These are phyloP conservation scores for Tachina fera DNA, from an alignment of 2,888 invertebrate genomes.

Conservation along the genomic window DNA sequence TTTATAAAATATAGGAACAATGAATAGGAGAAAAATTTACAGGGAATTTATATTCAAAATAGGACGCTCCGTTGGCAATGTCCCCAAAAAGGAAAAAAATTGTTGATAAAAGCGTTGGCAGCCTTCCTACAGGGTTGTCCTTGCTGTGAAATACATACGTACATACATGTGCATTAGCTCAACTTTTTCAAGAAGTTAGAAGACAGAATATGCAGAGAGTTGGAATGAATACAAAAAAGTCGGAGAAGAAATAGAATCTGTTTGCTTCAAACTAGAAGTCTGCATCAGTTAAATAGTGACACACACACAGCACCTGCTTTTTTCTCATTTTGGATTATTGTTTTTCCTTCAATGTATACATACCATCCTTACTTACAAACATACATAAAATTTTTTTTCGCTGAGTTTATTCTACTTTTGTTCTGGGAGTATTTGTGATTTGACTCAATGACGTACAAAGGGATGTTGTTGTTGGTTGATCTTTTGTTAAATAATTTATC, in stretches of 20 bases:
- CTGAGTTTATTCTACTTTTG: slow-evolving; percentile 18
- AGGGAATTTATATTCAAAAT: too few species aligned
- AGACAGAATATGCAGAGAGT: neutral
- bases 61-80: too few species aligned
- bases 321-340: neutral
- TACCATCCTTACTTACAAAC: too few species aligned
- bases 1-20: too few species aligned
- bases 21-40: too few species aligned
- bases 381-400: neutral
- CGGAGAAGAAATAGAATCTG: slow-evolving; percentile 14
- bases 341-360: neutral
- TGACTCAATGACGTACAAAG: slow-evolving; percentile 27
- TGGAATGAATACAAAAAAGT: slow-evolving; percentile 8
- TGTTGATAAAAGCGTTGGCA: too few species aligned
- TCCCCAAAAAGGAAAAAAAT: too few species aligned
- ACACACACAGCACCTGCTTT: slow-evolving; percentile 68
- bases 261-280: slow-evolving; percentile 1
- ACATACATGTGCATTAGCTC: neutral
- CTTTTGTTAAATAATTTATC: slow-evolving; percentile 61
- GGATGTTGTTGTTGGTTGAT: slow-evolving; percentile 45
- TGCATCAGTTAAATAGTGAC: slow-evolving; percentile 50
- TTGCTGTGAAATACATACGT: neutral
- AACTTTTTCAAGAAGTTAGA: neutral
- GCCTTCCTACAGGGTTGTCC: too few species aligned
- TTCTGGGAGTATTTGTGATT: slow-evolving; percentile 35